A percentile compares a stretch with the other conserved stretches of the same genome.
Conservation (phyloP, 2,113 vertebrate species). For the Cavia aperea region DNA sequence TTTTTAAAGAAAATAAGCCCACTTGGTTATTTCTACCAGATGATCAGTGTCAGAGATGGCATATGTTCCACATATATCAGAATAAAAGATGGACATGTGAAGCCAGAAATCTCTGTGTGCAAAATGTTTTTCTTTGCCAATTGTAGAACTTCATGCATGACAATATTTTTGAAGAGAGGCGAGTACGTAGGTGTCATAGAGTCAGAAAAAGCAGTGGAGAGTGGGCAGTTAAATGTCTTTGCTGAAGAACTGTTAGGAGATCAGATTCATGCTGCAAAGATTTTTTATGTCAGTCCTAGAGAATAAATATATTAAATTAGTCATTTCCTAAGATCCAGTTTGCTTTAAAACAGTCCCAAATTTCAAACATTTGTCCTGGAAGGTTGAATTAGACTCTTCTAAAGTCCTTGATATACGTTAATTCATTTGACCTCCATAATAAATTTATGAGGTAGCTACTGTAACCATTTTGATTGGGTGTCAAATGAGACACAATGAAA, state of each 20-base stretch:
- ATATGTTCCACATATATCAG: not conserved
- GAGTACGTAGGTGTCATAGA: not conserved
- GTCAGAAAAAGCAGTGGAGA: not conserved
- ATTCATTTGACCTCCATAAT: not conserved
- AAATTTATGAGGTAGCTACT: not conserved
- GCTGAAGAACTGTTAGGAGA: not conserved
- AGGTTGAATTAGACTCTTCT: not conserved
- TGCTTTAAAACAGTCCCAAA: not conserved
- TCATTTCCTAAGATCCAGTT: not conserved
- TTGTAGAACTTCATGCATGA: not conserved
- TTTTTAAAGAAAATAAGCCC: not conserved
- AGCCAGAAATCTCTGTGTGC: not conserved
- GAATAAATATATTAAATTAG: not conserved
- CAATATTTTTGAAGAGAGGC: not conserved
- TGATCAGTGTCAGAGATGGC: not conserved
- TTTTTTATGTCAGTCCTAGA: not conserved
- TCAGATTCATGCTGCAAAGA: not conserved
- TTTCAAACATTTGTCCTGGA: conserved; percentile 14
- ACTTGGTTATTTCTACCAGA: not conserved
- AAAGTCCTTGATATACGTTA: not conserved
- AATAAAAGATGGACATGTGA: not conserved
- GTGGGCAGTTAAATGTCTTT: not conserved
- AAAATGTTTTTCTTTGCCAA: not conserved
- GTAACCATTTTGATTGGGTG: not conserved
- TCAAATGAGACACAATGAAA: not conserved